These are phyloP conservation scores for Petaurus breviceps DNA, from an alignment of 2,113 vertebrate genomes.

Conservation along the genomic window DNA sequence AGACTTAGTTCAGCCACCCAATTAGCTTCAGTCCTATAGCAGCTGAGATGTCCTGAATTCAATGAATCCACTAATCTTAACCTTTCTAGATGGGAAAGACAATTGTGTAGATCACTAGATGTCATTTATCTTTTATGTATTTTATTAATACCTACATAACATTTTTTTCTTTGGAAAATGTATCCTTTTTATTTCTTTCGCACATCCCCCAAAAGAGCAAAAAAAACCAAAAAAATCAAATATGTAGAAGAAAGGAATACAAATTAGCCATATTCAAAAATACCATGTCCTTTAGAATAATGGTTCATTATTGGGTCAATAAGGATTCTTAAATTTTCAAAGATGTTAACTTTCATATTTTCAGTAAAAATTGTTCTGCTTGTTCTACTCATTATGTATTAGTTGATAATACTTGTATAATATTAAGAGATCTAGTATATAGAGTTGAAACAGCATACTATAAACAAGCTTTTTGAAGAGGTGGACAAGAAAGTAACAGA, in stretches of 20 bases:
- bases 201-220: background rate
- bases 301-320: too few relatives aligned
- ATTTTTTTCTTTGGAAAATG: too few relatives aligned
- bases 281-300: too few relatives aligned
- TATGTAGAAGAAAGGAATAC: background rate
- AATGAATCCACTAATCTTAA: too few relatives aligned
- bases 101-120: too few relatives aligned
- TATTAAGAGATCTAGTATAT: background rate
- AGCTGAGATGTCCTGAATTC: too few relatives aligned
- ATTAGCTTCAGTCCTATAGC: too few relatives aligned
- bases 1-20: too few relatives aligned
- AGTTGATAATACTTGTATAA: background rate
- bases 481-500: background rate
- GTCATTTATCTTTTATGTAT: too few relatives aligned
- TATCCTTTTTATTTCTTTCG: too few relatives aligned
- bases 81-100: too few relatives aligned
- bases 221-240: background rate
- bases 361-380: background rate
- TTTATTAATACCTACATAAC: too few relatives aligned
- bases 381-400: background rate
- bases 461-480: background rate
- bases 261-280: background rate
- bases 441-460: background rate
- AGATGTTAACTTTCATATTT: background rate
- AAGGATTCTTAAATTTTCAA: background rate